Base-by-base conservation (phyloP, 2,797 vertebrate genomes). In the Adrianichthys oophorus region DNA sequence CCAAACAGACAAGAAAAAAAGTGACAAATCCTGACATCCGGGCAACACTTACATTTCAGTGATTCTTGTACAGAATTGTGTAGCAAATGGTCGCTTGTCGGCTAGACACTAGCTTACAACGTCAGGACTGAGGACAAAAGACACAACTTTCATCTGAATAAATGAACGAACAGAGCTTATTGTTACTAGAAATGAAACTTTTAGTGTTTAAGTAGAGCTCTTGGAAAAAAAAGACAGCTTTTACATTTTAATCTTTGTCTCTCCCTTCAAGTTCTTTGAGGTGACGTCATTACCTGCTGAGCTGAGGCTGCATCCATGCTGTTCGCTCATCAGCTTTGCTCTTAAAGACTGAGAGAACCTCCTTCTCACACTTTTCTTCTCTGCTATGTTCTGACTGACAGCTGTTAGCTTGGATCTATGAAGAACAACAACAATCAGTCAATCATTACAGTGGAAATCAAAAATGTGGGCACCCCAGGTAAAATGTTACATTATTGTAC, bases 241-340 rank as follows among this genome's bases (percentile, higher is more conserved):
- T 7, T 26, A 26, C 26, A 26, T 26, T 26, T 26, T 26, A 7
- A 26, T 26, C 6, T 26, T 26, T 26, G 24, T 26, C 24, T 26
- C 24, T 26, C 24, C 24, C 29, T 7, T 29, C 2, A 32, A 32
- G 32, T 37, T 37, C 10, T 37, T 37, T 26, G 47, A 53, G 15
- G 8, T 44, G 37, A 48, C 17, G 16, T 59, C 17, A 18, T 48
- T 81, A 89, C 86, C 83, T 87, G 73, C 19, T 76, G 58, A 65
- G 58, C 14, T 32, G 21, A 66, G 51, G 62, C 0, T 55, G 46
- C 3, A 40, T 72, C 67, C 12, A 1, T 49, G 23, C 57, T 45
- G 59, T 54, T 49, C 68, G 56, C 18, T 78, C 41, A 29, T 60
- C 52, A 57, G 46, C 26, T 13, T 32, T 50, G 24, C 53, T 60